Evolutionary conservation across 2,888 invertebrate species (phyloP).

Genomic region (Vesta saturnalis): DNA sequence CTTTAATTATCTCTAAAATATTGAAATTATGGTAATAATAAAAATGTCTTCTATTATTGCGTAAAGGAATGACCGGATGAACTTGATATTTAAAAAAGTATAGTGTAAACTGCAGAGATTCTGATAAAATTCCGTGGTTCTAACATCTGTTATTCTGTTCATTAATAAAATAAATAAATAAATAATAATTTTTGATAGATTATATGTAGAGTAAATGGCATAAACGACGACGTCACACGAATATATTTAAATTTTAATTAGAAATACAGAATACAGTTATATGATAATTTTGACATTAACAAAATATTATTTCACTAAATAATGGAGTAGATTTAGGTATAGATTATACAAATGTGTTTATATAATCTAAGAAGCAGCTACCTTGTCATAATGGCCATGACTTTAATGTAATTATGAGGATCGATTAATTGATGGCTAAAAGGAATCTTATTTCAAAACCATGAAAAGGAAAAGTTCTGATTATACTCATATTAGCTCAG

Average conservation of each 20-base stretch:
- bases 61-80: too few species aligned
- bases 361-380: too few species aligned
- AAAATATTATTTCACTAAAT: background rate
- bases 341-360: too few species aligned
- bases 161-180: too few species aligned
- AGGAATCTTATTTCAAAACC: background rate
- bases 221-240: background rate
- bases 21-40: too few species aligned
- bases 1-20: too few species aligned
- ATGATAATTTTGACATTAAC: slow-evolving; percentile 1
- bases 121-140: too few species aligned
- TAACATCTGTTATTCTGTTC: too few species aligned
- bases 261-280: background rate
- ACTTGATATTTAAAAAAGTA: too few species aligned
- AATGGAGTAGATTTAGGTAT: background rate
- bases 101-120: too few species aligned
- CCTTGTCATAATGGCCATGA: background rate
- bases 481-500: slow-evolving; percentile 1
- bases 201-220: background rate
- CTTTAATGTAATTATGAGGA: background rate
- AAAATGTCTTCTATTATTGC: too few species aligned
- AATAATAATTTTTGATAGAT: background rate
- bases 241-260: background rate
- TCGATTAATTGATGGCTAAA: background rate
- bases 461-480: background rate